These are phyloP conservation scores for Philopotamus ludificatus DNA, from an alignment of 1,140 invertebrate genomes.

Conservation along the genomic window DNA sequence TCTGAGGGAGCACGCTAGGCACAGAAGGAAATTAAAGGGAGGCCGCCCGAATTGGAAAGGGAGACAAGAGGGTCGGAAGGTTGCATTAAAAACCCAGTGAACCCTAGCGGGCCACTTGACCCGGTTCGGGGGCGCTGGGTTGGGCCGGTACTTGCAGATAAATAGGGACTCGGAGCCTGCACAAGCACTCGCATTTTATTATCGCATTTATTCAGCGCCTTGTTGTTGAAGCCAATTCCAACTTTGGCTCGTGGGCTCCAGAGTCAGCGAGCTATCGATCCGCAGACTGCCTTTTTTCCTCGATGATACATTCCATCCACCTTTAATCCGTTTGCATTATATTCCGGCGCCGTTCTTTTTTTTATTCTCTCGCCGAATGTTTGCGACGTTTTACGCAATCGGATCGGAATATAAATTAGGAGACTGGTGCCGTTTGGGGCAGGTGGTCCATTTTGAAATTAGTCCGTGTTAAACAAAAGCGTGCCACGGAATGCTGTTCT, in stretches of 20 bases:
- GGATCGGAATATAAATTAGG: background rate
- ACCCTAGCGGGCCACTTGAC: constrained; percentile 20
- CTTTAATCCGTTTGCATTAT: background rate
- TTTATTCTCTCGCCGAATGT: background rate
- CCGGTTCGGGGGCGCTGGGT: background rate
- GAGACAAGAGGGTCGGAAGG: background rate
- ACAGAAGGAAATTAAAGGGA: background rate
- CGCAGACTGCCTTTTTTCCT: no score
- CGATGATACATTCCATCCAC: background rate
- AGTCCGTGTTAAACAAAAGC: background rate
- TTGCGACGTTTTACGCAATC: background rate
- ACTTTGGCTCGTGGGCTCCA: no score
- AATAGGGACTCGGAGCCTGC: constrained; percentile 9
- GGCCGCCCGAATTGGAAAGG: background rate
- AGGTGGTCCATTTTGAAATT: background rate
- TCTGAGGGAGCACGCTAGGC: background rate
- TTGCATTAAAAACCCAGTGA: constrained; percentile 27
- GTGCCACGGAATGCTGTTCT: background rate
- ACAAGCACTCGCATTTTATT: no score
- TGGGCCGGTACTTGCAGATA: background rate
- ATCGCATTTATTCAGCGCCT: no score
- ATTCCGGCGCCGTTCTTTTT: background rate
- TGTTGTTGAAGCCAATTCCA: no score
- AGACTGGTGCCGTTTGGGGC: background rate
- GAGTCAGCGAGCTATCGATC: no score